A percentile compares a stretch with the other conserved stretches of the same genome.
These are phyloP conservation scores for Benthosema pterotum DNA, from an alignment of 2,797 vertebrate species.

Conservation along the genomic window DNA sequence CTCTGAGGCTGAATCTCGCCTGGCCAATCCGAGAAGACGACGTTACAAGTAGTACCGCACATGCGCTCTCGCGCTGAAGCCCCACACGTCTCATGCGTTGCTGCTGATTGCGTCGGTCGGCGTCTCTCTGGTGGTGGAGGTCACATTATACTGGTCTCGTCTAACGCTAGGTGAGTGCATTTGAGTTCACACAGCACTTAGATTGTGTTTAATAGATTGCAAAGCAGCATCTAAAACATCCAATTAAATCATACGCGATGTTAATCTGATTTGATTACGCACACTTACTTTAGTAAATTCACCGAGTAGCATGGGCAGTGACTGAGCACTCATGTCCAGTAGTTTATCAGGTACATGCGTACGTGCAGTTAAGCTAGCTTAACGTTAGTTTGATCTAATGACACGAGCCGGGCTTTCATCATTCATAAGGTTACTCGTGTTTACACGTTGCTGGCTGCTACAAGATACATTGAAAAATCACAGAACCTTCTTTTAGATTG, in stretches of 20 bases:
- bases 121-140: conserved; percentile 74
- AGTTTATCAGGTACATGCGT: conserved; percentile 22
- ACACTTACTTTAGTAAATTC: too few species aligned
- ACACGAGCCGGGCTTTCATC: neutral
- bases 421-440: neutral
- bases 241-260: too few species aligned
- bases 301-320: conserved; percentile 8
- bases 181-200: fast-evolving
- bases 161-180: conserved; percentile 62
- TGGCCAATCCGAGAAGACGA: conserved; percentile 64
- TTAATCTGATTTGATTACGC: neutral
- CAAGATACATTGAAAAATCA: too few species aligned
- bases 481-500: too few species aligned
- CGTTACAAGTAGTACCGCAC: conserved; percentile 44
- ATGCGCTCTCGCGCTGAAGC: conserved; percentile 48
- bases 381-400: neutral
- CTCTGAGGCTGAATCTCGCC: neutral
- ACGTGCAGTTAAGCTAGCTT: conserved; percentile 11
- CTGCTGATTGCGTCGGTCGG: conserved; percentile 38
- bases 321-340: neutral
- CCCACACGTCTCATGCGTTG: conserved; percentile 58
- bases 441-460: too few species aligned
- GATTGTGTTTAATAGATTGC: neutral
- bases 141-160: conserved; percentile 59
- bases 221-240: too few species aligned